phyloP scores from a whole-genome alignment of 2,797 vertebrate species.

The Ctenopoma kingsleyae region DNA sequence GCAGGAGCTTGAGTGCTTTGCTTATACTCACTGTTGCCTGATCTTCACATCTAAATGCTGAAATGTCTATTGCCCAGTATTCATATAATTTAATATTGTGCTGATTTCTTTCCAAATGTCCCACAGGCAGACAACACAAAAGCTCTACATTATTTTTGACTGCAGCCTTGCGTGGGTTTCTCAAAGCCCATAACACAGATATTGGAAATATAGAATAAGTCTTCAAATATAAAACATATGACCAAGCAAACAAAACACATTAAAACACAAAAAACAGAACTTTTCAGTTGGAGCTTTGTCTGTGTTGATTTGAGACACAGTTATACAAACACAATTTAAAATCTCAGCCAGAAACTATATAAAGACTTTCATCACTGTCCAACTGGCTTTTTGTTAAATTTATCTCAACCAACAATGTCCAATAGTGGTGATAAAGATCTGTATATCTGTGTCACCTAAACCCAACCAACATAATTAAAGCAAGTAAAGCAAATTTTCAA shows the following conservation, averaged over 20 bases:
- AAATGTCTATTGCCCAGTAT: background rate
- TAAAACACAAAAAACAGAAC: background rate
- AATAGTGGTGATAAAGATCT: background rate
- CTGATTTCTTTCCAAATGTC: conserved; percentile 37
- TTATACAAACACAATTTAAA: conserved; percentile 6
- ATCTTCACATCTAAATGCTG: conserved; percentile 3
- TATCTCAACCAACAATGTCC: background rate
- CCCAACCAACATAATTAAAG: background rate
- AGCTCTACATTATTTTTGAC: conserved; percentile 34
- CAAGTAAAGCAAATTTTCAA: background rate
- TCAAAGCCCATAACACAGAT: conserved; percentile 26
- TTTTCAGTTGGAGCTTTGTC: background rate
- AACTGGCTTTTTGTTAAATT: background rate
- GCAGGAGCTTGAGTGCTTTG: conserved; percentile 16
- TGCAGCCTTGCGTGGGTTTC: conserved; percentile 22
- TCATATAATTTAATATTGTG: conserved; percentile 34
- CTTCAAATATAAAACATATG: conserved; percentile 33
- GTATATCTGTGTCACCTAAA: conserved; percentile 1
- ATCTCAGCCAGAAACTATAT: conserved; percentile 2
- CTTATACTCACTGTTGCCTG: conserved; percentile 13
- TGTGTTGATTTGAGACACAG: conserved; percentile 12
- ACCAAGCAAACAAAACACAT: background rate
- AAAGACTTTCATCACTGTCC: background rate
- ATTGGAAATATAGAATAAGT: conserved; percentile 20
- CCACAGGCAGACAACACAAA: conserved; percentile 23